Conservation (phyloP, 2,888 invertebrate species). For the Amphipyra tragopoginis region DNA sequence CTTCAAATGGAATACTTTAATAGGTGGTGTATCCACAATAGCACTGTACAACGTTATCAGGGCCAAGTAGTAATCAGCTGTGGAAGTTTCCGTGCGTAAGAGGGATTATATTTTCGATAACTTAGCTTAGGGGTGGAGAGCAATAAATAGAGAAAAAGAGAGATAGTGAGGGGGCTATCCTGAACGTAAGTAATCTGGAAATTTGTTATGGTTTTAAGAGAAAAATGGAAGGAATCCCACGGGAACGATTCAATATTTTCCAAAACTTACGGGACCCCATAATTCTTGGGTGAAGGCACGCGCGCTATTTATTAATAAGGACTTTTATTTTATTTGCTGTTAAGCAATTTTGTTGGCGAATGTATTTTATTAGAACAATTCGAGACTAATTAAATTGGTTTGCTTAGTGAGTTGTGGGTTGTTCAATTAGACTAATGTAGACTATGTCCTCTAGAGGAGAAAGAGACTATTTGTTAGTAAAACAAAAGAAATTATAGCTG, state of each 20-base stretch:
- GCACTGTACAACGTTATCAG: conserved; percentile 73
- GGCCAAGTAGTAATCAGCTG: conserved; percentile 85
- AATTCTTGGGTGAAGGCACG: conserved; percentile 51
- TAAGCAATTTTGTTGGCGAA: conserved; percentile 19
- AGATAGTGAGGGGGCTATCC: conserved; percentile 74
- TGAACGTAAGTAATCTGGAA: conserved; percentile 83
- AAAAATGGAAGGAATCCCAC: conserved; percentile 79
- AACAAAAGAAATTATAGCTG: neutral
- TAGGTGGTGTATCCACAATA: conserved; percentile 66
- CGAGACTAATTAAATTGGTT: conserved; percentile 4
- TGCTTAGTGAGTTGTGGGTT: neutral
- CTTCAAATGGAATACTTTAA: neutral
- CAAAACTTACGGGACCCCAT: conserved; percentile 50
- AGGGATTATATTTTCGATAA: conserved; percentile 90
- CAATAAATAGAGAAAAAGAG: conserved; percentile 86
- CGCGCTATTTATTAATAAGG: conserved; percentile 57
- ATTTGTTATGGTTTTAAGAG: conserved; percentile 88
- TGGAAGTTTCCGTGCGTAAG: conserved; percentile 85
- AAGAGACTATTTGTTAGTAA: neutral
- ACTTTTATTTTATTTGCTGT: conserved; percentile 30
- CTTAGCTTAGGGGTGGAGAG: conserved; percentile 83
- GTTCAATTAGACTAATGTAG: conserved; percentile 1
- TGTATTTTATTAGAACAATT: conserved; percentile 3
- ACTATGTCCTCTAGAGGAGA: neutral
- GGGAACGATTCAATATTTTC: conserved; percentile 78